Evolutionary conservation across 2,888 invertebrate genomes (phyloP).

Genomic region (Dastarcus helophoroides): DNA sequence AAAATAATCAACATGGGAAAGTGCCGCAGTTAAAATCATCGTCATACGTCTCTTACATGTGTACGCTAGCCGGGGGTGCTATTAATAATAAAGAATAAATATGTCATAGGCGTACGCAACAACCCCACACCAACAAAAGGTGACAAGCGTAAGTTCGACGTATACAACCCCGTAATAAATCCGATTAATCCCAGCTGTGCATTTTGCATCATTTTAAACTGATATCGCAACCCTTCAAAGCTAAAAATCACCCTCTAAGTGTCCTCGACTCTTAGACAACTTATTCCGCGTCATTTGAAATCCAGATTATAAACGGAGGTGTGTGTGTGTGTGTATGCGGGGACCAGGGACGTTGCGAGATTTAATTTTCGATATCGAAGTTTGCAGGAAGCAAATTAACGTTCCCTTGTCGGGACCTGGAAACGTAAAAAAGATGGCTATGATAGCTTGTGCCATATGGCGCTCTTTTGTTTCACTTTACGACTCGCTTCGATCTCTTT

Average conservation of each 20-base stretch:
- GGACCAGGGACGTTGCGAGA: neutral
- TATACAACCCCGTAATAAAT: constrained; percentile 31
- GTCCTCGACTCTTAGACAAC: too few species aligned
- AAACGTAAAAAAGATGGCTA: constrained; percentile 6
- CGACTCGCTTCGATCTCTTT: constrained; percentile 9
- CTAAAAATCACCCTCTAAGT: too few species aligned
- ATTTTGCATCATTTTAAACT: constrained; percentile 33
- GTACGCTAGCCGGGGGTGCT: constrained; percentile 26
- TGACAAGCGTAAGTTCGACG: constrained; percentile 21
- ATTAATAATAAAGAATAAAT: constrained; percentile 29
- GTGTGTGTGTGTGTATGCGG: too few species aligned
- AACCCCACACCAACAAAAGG: constrained; percentile 23
- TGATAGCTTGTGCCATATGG: constrained; percentile 21
- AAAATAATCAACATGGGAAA: too few species aligned
- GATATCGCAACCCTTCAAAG: constrained; percentile 23
- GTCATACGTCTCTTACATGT: constrained; percentile 33
- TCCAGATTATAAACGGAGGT: too few species aligned
- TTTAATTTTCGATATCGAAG: constrained; percentile 3
- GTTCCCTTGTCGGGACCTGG: neutral
- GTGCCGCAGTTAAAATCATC: too few species aligned
- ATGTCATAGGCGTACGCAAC: constrained; percentile 25
- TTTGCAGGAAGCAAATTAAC: constrained; percentile 1
- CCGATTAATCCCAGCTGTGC: constrained; percentile 38
- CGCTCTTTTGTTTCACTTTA: constrained; percentile 20
- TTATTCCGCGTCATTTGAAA: constrained; percentile 27